Evolutionary conservation across 2,797 vertebrate species (phyloP).

Genomic region (Gambelia wislizenii): DNA sequence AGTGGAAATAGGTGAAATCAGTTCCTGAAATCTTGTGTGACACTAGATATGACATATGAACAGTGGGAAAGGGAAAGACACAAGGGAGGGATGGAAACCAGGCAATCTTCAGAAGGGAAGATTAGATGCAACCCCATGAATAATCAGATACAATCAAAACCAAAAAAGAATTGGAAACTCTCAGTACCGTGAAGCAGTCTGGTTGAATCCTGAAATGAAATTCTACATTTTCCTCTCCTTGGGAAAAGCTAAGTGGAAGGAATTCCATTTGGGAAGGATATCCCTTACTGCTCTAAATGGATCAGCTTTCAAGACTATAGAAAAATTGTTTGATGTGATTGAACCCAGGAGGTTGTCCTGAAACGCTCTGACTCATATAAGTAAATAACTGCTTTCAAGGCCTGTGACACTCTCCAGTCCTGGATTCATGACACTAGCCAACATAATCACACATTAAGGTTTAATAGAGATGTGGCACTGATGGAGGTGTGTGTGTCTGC

Average conservation of each 20-base stretch:
- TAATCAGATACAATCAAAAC: too few species aligned
- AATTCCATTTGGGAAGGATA: conserved; percentile 27
- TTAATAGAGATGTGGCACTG: conserved; percentile 23
- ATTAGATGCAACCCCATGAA: too few species aligned
- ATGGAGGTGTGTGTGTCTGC: not conserved
- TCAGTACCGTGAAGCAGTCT: too few species aligned
- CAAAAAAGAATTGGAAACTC: too few species aligned
- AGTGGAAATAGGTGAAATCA: too few species aligned
- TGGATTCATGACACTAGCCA: conserved; percentile 21
- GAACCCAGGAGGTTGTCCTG: conserved; percentile 45
- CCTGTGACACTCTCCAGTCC: conserved; percentile 32
- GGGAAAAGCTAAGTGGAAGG: conserved; percentile 40
- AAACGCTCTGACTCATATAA: conserved; percentile 39
- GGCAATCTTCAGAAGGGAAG: too few species aligned
- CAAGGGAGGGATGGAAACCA: too few species aligned
- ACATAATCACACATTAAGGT: conserved; percentile 34
- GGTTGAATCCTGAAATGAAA: conserved; percentile 6
- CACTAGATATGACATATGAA: too few species aligned
- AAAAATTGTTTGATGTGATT: conserved; percentile 52
- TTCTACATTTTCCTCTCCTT: conserved; percentile 6
- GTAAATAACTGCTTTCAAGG: conserved; percentile 41
- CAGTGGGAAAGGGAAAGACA: too few species aligned
- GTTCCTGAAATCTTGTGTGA: too few species aligned
- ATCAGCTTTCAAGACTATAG: conserved; percentile 44
- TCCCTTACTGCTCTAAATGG: conserved; percentile 16